Conservation (phyloP, 2,888 invertebrate genomes). For the Polymixis lichenea region DNA sequence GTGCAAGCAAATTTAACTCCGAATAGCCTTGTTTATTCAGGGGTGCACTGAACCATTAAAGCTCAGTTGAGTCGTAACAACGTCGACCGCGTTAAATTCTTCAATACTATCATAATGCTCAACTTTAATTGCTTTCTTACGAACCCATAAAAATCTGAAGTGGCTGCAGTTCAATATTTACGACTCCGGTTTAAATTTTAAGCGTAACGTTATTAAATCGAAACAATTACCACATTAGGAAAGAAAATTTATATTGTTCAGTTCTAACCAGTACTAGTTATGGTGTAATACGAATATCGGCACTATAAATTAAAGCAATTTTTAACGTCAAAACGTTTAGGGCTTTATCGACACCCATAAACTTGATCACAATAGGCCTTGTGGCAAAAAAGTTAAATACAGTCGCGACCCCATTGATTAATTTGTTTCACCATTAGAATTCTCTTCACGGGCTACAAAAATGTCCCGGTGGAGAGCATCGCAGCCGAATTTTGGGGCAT, state of each 20-base stretch:
- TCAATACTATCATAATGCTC: constrained; percentile 89
- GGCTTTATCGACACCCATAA: constrained; percentile 71
- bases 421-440: constrained; percentile 87
- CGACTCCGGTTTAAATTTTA: constrained; percentile 79
- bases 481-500: constrained; percentile 84
- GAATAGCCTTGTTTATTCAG: constrained; percentile 89
- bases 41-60: constrained; percentile 90
- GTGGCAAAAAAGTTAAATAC: constrained; percentile 79
- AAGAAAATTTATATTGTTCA: constrained; percentile 55
- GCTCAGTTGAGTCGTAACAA: constrained; percentile 84
- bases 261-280: constrained; percentile 35
- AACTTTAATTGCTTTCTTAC: constrained; percentile 88
- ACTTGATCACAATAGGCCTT: constrained; percentile 73
- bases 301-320: constrained; percentile 38
- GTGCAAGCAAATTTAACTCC: constrained; percentile 89
- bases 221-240: constrained; percentile 76
- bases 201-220: constrained; percentile 80
- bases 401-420: constrained; percentile 85
- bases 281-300: constrained; percentile 19
- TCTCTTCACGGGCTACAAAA: constrained; percentile 82
- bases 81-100: constrained; percentile 88
- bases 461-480: constrained; percentile 82
- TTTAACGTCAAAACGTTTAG: constrained; percentile 46
- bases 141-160: constrained; percentile 86
- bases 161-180: constrained; percentile 84